Evolutionary conservation across 2,888 invertebrate genomes (phyloP), one percentile per base, ranked within the genome.

Genomic region (Pheosia gnoma): DNA sequence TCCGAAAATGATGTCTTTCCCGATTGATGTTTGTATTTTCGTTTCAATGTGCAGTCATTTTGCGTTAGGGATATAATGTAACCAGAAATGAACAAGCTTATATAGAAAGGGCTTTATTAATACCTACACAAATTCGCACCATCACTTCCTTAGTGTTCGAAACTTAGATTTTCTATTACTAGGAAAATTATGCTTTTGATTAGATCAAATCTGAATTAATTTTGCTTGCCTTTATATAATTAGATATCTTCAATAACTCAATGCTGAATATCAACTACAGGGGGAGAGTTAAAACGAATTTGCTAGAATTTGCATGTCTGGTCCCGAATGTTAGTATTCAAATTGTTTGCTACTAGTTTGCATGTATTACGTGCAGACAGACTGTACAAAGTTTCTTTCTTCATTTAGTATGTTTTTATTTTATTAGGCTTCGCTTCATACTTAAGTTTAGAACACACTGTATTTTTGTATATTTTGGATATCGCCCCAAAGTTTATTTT

Each of bases 81-180:
- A 61, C 62, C 45, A 62, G 64, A 51, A 37, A 61, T 54, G 59
- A 58, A 63, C 65, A 68, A 61, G 75, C 63, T 66, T 68, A 25
- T 25, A 25, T 65, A 71, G 66, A 61, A 70, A 82, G 77, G 81
- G 88, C 90, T 91, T 91, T 90, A 90, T 89, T 86, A 87, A 84
- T 91, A 91, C 92, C 89, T 91, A 93, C 92, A 93, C 92, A 92
- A 92, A 92, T 91, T 91, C 89, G 88, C 90, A 89, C 86, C 85
- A 84, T 83, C 68, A 77, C 77, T 72, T 71, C 64, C 61, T 72
- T 79, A 78, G 68, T 58, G 59, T 67, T 70, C 66, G 61, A 67
- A 52, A 68, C 70, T 63, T 75, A 70, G 60, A 69, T 65, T 68
- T 68, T 59, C 47, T 65, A 61, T 65, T 60, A 65, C 60, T 60